Base-by-base conservation (phyloP, 1,140 invertebrate genomes). In the Zelostemma sp. region DNA sequence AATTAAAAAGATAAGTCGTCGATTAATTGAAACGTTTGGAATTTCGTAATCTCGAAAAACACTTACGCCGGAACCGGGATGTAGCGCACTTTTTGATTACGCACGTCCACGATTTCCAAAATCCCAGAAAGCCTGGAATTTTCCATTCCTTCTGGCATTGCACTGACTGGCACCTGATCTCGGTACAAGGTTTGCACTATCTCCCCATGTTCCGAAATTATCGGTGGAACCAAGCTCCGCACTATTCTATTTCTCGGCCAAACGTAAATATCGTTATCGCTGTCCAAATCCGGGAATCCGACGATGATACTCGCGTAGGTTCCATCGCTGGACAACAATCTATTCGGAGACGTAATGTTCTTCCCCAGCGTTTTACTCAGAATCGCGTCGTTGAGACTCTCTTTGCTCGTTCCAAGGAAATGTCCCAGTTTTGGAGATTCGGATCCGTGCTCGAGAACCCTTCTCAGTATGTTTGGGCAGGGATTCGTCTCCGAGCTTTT, bases 71-170 rank as follows among this genome's bases (percentile, higher is more conserved):
- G 89, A 11, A 91, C 79, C 6, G 89, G 86, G 25, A 91, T 78
- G 67, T 90, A 91, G 59, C 88, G 82, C n/a, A 90, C 62, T 58
- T 85, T 88, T 5, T 86, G 83, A 48, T 78, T 83, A 1, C 80
- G 71, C 11, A 85, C 60, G 77, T 91, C 89, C 41, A 87, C 81
- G 12, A 91, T 81, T 78, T 91, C 90, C 25, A 91, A 75, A 66
- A 86, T 90, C 15, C 84, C 86, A 66, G 79, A 62, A 14, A 75
- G 48, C 31, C 57, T 68, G 1, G 3, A 11, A 31, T 67, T 35
- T 33, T 54, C 73, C 17, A 35, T 67, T 53, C 74, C 69, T 1
- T 71, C 56, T 2, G 79, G 55, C 49, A 75, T 51, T 8, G 80
- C 72, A n/a, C 75, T 69, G 9, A 55, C 45, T 0, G 78, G 72